phyloP scores from a whole-genome alignment of 2,113 vertebrate genomes.

The Hypomesus transpacificus region DNA sequence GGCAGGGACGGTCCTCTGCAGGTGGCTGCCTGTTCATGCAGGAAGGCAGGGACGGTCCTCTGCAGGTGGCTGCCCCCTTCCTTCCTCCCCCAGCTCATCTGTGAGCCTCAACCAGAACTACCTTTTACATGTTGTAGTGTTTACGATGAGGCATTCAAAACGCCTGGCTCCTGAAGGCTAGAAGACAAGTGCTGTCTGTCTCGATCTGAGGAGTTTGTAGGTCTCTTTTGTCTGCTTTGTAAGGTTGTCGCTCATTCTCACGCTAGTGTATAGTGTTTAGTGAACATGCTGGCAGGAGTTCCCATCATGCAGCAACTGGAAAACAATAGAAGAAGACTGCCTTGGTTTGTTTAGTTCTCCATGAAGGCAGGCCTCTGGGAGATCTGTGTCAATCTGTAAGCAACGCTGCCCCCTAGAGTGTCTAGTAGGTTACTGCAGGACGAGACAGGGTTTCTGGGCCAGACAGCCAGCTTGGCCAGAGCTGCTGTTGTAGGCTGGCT shows the following conservation, averaged over 20 bases:
- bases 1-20: too few relatives aligned
- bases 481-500: not conserved
- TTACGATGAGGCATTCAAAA: not conserved
- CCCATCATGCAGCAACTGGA: conserved; percentile 39
- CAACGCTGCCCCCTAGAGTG: conserved; percentile 61
- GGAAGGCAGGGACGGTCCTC: too few relatives aligned
- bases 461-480: not conserved
- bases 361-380: conserved; percentile 11
- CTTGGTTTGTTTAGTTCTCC: conserved; percentile 21
- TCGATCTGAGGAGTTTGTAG: conserved; percentile 14
- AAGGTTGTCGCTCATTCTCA: conserved; percentile 3
- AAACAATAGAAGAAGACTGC: conserved; percentile 51
- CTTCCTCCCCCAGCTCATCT: too few relatives aligned
- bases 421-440: conserved; percentile 43
- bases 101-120: too few relatives aligned
- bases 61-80: too few relatives aligned
- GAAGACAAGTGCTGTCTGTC: too few relatives aligned
- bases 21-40: too few relatives aligned
- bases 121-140: not conserved
- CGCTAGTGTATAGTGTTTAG: conserved; percentile 9
- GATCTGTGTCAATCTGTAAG: conserved; percentile 24
- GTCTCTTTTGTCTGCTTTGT: conserved; percentile 17
- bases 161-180: not conserved
- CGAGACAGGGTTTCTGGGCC: not conserved
- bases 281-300: conserved; percentile 26